phyloP scores from a whole-genome alignment of 30 jellyfish, hydroid and myxozoan genomes.

The Nemopilema nomurai region DNA sequence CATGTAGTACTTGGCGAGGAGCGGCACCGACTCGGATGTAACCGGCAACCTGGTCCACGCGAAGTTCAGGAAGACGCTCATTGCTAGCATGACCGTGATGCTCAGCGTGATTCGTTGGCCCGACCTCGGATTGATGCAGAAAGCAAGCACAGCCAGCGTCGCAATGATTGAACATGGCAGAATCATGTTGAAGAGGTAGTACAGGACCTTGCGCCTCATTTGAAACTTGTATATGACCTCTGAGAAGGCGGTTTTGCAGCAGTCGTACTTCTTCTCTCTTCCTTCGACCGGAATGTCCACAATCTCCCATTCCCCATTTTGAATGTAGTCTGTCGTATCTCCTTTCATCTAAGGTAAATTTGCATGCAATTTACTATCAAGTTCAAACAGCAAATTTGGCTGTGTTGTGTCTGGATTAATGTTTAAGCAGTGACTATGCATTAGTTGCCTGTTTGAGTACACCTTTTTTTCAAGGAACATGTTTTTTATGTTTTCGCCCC shows the following conservation, averaged over 20 bases:
- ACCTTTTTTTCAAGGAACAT: too few species aligned
- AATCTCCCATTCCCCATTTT: conserved; percentile 80
- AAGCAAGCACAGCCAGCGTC: conserved; percentile 71
- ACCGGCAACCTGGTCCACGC: conserved; percentile 86
- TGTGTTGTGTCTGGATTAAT: too few species aligned
- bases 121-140: conserved; percentile 70
- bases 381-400: too few species aligned
- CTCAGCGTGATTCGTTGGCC: conserved; percentile 79
- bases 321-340: conserved; percentile 70
- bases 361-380: too few species aligned
- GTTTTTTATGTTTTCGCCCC: too few species aligned
- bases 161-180: conserved; percentile 74
- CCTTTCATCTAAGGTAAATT: conserved; percentile 44
- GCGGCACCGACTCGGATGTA: conserved; percentile 76
- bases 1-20: conserved; percentile 78
- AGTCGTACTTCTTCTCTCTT: conserved; percentile 37
- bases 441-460: too few species aligned
- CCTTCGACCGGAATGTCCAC: conserved; percentile 60
- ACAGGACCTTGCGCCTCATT: conserved; percentile 69
- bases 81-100: conserved; percentile 77
- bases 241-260: conserved; percentile 60
- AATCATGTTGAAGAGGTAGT: conserved; percentile 64
- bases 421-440: too few species aligned
- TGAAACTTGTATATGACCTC: conserved; percentile 60
- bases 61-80: conserved; percentile 76